Base-by-base conservation (phyloP, 2,797 vertebrate genomes). In the Astyanax mexicanus region DNA sequence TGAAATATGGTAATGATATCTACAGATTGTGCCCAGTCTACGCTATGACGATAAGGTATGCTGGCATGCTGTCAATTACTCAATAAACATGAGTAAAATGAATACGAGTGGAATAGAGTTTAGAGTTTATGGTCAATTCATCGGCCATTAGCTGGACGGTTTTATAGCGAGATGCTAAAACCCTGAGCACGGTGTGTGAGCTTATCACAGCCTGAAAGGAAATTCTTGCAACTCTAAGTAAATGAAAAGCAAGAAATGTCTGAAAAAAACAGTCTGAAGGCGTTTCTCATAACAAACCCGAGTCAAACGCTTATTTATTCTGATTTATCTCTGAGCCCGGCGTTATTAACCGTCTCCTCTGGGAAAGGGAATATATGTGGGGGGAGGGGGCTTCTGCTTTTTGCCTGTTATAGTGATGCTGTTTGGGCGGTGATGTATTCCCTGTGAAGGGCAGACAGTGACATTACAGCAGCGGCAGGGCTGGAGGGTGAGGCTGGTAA, bases 361-460 rank as follows among this genome's bases (percentile, higher is more conserved):
- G 25, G 6, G 19, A 13, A 23, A 62, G 42, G 27, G 3, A 51
- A 13, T 55, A 68, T 32, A 32, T 23, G 12, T 42, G 58, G 4
- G 27, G 6, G 2, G 0, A 23, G 25, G 7, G 6, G 29, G 23
- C 45, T 42, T n/a, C 74, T 70, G 77, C 78, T 74, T 38, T 72
- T 55, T 75, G 75, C 29, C 29, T 71, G 78, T 55, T 85, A 80
- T 77, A 83, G 79, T 69, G 84, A 81, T 85, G 66, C 57, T 75
- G 72, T 89, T 90, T 86, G 89, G 86, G 84, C 74, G 25, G 47
- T 54, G 78, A 86, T 83, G 58, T 78, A 82, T 84, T 88, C 82
- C 79, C 17, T 61, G 82, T 82, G 84, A 86, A 89, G 82, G 86
- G 87, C 89, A 91, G 87, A 86, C 85, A 87, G 80, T 90, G 89